Percentiles rank a stretch among this genome's conserved stretches.
Conservation (phyloP, 2,113 vertebrate genomes). For the Neodontobutis hainanensis region DNA sequence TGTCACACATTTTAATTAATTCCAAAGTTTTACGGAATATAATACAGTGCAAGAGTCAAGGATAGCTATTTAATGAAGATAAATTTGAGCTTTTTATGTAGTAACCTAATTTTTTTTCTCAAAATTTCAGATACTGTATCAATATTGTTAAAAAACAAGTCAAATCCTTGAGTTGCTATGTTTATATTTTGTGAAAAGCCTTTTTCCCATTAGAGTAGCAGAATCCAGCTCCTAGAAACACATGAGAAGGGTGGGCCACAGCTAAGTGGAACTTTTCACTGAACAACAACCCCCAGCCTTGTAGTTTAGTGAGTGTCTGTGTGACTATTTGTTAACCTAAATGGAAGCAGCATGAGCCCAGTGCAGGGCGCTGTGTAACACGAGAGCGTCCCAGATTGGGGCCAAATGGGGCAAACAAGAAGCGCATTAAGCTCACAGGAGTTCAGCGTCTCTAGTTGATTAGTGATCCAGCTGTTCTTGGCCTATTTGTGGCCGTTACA, state of each 20-base stretch:
- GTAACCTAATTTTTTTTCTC: too few species aligned
- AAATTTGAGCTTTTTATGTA: too few species aligned
- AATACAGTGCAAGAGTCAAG: too few species aligned
- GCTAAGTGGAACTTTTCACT: background rate
- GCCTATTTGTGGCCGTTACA: background rate
- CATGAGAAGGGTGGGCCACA: background rate
- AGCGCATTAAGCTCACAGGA: background rate
- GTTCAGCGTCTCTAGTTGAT: background rate
- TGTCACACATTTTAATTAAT: too few species aligned
- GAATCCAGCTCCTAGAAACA: too few species aligned
- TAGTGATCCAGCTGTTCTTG: background rate
- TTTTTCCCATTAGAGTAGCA: too few species aligned
- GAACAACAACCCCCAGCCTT: background rate
- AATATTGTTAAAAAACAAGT: too few species aligned
- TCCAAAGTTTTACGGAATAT: too few species aligned
- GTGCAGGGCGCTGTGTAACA: background rate
- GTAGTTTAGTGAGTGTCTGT: background rate
- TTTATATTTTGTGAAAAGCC: too few species aligned
- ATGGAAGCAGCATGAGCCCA: background rate
- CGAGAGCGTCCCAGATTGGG: slow-evolving; percentile 1
- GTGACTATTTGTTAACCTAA: background rate
- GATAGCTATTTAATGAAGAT: too few species aligned
- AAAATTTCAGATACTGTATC: too few species aligned
- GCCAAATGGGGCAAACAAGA: slow-evolving; percentile 8
- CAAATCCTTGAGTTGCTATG: too few species aligned